Conservation (phyloP, 2,113 vertebrate genomes). For the Syngnathus floridae region DNA sequence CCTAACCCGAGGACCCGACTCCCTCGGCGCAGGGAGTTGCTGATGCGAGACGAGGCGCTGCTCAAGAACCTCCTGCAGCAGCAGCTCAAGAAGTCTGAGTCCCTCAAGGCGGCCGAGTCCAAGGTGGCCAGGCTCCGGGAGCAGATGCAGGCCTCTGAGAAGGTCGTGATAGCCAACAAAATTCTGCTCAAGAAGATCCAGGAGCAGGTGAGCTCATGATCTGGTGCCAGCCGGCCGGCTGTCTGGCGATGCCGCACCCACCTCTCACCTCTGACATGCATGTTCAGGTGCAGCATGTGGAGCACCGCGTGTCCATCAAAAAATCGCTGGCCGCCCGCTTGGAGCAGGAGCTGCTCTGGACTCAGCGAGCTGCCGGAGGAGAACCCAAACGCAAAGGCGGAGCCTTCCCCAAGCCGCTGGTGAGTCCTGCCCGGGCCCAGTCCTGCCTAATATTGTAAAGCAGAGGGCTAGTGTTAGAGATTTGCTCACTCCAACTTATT, state of each 20-base stretch:
- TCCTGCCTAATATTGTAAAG: too few relatives aligned
- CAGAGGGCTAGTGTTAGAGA: too few relatives aligned
- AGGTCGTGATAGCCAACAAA: conserved; percentile 81
- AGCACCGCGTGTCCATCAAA: conserved; percentile 85
- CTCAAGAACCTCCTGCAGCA: conserved; percentile 85
- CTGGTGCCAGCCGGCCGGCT: too few relatives aligned
- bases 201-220: conserved; percentile 78
- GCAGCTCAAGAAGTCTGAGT: conserved; percentile 88
- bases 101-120: conserved; percentile 82
- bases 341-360: conserved; percentile 81
- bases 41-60: conserved; percentile 85
- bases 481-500: too few relatives aligned
- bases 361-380: conserved; percentile 75
- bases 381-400: conserved; percentile 74
- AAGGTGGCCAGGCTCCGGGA: conserved; percentile 85
- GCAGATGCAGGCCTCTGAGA: conserved; percentile 88
- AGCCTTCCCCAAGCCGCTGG: conserved; percentile 71
- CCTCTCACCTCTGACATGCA: background rate
- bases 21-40: conserved; percentile 69
- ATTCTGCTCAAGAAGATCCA: conserved; percentile 88
- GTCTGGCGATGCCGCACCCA: background rate
- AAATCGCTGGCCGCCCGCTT: conserved; percentile 75
- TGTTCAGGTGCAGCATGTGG: conserved; percentile 83
- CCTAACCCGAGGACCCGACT: too few relatives aligned
- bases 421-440: conserved; percentile 12